Base-by-base conservation (phyloP, 2,888 invertebrate species). In the Adelognathus sp. region DNA sequence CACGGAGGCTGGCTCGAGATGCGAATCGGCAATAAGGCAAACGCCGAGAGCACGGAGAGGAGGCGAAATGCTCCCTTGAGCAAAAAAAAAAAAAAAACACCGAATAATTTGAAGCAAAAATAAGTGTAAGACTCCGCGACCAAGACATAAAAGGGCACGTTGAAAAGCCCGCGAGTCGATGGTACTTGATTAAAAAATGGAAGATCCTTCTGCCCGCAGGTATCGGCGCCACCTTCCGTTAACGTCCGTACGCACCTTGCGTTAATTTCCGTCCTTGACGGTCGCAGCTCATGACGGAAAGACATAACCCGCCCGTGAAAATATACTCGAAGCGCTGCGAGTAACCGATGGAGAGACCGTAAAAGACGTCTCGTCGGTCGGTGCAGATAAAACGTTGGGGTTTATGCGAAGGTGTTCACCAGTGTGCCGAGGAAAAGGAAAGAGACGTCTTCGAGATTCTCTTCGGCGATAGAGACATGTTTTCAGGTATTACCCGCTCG, bases 361-460 rank as follows among this genome's bases (percentile, higher is more conserved):
- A 89, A 90, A n/a, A 90, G 87, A 87, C 89, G 90, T 88, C 88
- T 84, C 83, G 84, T 86, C 78, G 82, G 82, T 77, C 80, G 81
- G 84, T 83, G 85, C 81, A 86, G 89, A 90, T 90, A 90, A 91
- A 91, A 88, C 86, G 85, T 86, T 84, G 88, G n/a, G 87, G 87
- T 91, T 90, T 91, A 91, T 90, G 90, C 86, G 90, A 87, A 89
- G 87, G 88, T 88, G 89, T 89, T 89, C n/a, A 86, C 86, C 44
- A 61, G 29, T 27, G 24, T 27, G 58, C 86, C 72, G 69, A 60
- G 70, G 71, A 72, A 80, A 63, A 67, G 72, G 70, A 67, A 46
- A 24, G 64, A 71, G 46, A 80, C 85, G 81, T 87, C 73, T 70
- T n/a, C 80, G 84, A 90, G 90, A 90, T 89, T 87, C 88, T 83